Evolutionary conservation across 2,888 invertebrate species (phyloP).

Genomic region (Lithophane semibrunnea): DNA sequence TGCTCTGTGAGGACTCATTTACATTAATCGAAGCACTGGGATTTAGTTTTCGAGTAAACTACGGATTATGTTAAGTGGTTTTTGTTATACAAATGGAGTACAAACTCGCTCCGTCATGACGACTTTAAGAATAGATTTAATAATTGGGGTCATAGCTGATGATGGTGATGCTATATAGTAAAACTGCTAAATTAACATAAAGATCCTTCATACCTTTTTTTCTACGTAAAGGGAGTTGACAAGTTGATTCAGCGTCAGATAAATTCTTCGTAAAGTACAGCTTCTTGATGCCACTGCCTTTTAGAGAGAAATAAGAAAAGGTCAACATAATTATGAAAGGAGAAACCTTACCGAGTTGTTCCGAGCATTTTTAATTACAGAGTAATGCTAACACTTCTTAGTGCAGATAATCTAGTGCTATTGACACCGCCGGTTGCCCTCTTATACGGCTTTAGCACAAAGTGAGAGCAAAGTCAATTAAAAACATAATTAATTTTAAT

Average conservation of each 20-base stretch:
- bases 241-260: too few relatives aligned
- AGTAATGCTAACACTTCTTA: not conserved
- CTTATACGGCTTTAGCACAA: constrained; percentile 13
- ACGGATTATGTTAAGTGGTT: constrained; percentile 7
- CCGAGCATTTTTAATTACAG: constrained; percentile 3
- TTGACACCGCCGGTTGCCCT: constrained; percentile 22
- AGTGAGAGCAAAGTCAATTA: constrained; percentile 50
- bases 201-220: not conserved
- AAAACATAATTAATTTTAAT: constrained; percentile 54
- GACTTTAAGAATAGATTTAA: not conserved
- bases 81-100: not conserved
- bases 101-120: not conserved
- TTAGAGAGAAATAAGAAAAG: not conserved
- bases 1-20: constrained; percentile 12
- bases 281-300: not conserved
- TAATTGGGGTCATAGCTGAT: not conserved
- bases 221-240: not conserved
- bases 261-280: not conserved
- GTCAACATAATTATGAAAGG: not conserved
- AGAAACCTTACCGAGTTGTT: not conserved
- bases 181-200: too few relatives aligned
- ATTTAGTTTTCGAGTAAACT: constrained; percentile 2
- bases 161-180: not conserved
- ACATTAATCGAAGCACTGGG: not conserved
- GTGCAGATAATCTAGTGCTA: constrained; percentile 18